Evolutionary conservation across 2,797 vertebrate species (phyloP).

Genomic region (Myotis myotis): DNA sequence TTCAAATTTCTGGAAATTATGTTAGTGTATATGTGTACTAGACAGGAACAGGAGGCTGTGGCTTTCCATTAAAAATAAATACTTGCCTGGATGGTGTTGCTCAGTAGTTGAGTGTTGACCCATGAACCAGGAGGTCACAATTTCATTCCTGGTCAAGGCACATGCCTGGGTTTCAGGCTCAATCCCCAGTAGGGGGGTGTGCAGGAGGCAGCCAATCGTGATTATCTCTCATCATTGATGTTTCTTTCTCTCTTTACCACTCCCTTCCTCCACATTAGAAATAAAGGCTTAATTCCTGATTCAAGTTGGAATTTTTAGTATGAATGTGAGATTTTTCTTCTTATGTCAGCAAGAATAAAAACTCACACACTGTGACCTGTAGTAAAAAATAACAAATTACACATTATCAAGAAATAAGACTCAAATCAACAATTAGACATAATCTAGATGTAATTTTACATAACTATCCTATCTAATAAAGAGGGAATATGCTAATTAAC

Average conservation of each 20-base stretch:
- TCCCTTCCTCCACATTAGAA: background rate
- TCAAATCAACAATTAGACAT: background rate
- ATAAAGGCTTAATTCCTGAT: constrained; percentile 79
- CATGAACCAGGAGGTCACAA: too few species aligned
- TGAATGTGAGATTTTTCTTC: constrained; percentile 81
- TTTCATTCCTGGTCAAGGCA: too few species aligned
- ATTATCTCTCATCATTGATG: too few species aligned
- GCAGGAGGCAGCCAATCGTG: too few species aligned
- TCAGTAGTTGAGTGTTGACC: too few species aligned
- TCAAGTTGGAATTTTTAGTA: constrained; percentile 78
- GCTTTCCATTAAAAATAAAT: constrained; percentile 58
- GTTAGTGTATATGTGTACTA: background rate
- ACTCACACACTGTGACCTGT: constrained; percentile 70
- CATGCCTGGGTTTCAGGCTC: too few species aligned
- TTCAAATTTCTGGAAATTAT: constrained; percentile 73
- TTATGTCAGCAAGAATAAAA: constrained; percentile 83
- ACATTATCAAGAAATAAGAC: background rate
- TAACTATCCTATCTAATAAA: background rate
- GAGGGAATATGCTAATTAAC: too few species aligned
- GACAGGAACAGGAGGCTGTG: constrained; percentile 5
- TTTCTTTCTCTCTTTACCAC: too few species aligned
- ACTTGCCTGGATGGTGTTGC: too few species aligned
- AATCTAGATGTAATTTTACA: background rate
- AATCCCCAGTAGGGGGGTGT: too few species aligned
- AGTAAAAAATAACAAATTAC: background rate